phyloP scores from a whole-genome alignment of 2,888 invertebrate genomes.

The Meloe dianella region DNA sequence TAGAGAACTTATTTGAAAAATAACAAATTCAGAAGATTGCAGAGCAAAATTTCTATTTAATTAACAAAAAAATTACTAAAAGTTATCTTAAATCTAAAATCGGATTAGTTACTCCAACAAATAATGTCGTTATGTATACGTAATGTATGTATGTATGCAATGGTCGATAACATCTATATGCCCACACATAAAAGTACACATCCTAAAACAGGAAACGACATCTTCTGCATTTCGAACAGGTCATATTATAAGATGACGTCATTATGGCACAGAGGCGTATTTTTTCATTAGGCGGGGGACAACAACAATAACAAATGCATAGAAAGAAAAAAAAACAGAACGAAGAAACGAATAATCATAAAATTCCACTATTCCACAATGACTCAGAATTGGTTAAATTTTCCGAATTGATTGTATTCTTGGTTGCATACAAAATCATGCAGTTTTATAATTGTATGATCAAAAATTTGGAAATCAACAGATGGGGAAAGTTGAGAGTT shows the following conservation, averaged over 20 bases:
- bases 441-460: background rate
- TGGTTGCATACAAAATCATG: background rate
- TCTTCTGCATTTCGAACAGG: conserved; percentile 35
- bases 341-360: background rate
- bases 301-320: no score
- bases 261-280: conserved; percentile 15
- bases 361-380: background rate
- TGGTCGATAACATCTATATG: conserved; percentile 29
- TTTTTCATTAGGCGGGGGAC: background rate
- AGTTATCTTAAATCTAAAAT: no score
- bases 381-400: no score
- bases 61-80: no score
- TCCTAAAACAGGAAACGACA: conserved; percentile 37
- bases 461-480: no score
- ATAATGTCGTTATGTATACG: background rate
- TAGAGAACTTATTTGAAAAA: background rate
- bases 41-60: background rate
- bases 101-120: background rate
- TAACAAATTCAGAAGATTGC: background rate
- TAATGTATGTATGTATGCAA: background rate
- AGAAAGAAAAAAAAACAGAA: no score
- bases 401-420: background rate
- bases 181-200: conserved; percentile 35
- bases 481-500: no score
- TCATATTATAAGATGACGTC: conserved; percentile 8